Conservation (phyloP, 2,797 vertebrate species). For the Fistularia tabacaria region DNA sequence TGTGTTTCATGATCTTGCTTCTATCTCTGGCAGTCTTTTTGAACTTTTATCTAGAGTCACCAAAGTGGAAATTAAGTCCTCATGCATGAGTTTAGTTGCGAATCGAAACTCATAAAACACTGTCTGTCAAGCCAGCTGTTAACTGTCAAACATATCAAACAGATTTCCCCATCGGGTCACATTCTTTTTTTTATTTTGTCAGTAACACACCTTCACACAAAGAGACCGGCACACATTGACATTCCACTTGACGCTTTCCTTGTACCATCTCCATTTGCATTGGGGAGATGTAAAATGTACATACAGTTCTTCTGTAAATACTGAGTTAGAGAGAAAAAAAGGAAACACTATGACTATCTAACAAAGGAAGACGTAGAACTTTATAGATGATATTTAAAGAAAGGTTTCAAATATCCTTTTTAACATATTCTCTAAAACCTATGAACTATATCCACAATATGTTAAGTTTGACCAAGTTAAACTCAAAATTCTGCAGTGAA, state of each 20-base stretch:
- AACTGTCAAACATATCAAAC: slow-evolving; percentile 37
- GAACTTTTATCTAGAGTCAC: slow-evolving; percentile 31
- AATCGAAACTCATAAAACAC: slow-evolving; percentile 41
- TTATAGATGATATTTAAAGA: no score
- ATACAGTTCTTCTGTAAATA: no score
- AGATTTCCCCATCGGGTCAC: not conserved
- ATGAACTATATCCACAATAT: no score
- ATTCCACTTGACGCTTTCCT: not conserved
- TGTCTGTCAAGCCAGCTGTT: slow-evolving; percentile 44
- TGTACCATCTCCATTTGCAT: slow-evolving; percentile 23
- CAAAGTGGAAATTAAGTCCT: slow-evolving; percentile 45
- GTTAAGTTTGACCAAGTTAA: no score
- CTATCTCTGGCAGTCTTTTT: slow-evolving; percentile 11
- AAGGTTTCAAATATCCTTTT: no score
- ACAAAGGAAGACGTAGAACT: no score
- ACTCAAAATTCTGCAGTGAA: no score
- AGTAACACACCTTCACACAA: no score
- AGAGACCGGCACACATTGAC: no score
- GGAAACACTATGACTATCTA: no score
- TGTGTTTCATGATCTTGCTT: slow-evolving; percentile 34
- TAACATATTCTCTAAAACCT: no score
- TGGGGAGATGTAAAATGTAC: slow-evolving; percentile 1
- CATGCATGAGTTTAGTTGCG: slow-evolving; percentile 38
- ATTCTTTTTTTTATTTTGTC: slow-evolving; percentile 5
- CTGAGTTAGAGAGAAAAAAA: no score